A percentile compares a stretch with the other conserved stretches of the same genome.
Conservation (phyloP, 2,888 invertebrate species). For the Criorhina ranunculi region DNA sequence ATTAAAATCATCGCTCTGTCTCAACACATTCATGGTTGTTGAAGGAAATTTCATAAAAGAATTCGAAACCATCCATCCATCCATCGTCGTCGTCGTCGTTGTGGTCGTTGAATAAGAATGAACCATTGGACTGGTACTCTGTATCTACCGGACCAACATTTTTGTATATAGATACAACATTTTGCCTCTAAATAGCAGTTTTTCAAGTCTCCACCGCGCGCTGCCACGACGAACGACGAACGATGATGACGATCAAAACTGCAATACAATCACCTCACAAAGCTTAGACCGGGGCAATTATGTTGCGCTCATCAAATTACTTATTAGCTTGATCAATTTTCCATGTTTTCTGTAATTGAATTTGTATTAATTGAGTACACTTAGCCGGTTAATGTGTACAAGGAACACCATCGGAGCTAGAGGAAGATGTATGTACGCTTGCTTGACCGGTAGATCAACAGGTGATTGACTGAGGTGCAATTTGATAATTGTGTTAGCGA, state of each 20-base stretch:
- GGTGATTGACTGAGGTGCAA: conserved; percentile 75
- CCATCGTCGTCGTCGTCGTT: no score
- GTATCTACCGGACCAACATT: neutral
- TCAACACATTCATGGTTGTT: conserved; percentile 4
- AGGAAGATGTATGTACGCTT: neutral
- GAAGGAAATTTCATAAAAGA: conserved; percentile 22
- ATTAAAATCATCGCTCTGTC: conserved; percentile 39
- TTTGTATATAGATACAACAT: no score
- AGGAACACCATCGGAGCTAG: conserved; percentile 34
- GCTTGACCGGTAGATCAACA: conserved; percentile 67
- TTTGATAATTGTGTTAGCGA: conserved; percentile 70
- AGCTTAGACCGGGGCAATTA: conserved; percentile 52
- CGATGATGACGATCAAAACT: conserved; percentile 16
- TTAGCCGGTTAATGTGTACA: conserved; percentile 64
- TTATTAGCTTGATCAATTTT: conserved; percentile 78
- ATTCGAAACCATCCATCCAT: conserved; percentile 14
- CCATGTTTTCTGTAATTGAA: conserved; percentile 85
- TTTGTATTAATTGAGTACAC: conserved; percentile 84
- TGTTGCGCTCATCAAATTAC: conserved; percentile 67
- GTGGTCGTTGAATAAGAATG: conserved; percentile 12
- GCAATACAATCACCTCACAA: conserved; percentile 43
- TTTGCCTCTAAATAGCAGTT: conserved; percentile 18
- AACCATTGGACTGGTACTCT: no score
- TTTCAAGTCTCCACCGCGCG: conserved; percentile 15
- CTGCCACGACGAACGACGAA: conserved; percentile 36